A percentile compares a stretch with the other conserved stretches of the same genome.
phyloP scores from a whole-genome alignment of 2,113 vertebrate genomes.

The Lepus timidus region DNA sequence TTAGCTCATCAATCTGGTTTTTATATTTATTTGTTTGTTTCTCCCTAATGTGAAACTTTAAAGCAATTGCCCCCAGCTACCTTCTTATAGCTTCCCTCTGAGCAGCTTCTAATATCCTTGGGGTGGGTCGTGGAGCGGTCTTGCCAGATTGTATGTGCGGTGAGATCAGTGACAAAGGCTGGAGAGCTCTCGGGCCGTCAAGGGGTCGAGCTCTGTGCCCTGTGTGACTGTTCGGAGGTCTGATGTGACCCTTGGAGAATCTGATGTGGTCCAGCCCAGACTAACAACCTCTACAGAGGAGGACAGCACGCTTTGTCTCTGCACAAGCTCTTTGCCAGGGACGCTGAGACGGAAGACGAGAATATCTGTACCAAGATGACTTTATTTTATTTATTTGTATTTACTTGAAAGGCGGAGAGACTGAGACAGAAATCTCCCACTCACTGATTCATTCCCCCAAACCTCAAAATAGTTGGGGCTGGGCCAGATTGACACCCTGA shows the following conservation, averaged over 20 bases:
- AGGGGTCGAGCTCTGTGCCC: neutral
- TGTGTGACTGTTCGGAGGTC: neutral
- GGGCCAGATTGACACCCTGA: too few relatives aligned
- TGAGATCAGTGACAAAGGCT: neutral
- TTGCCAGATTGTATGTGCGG: neutral
- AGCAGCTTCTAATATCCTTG: neutral
- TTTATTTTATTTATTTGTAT: constrained; percentile 36
- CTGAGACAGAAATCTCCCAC: too few relatives aligned
- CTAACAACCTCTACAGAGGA: constrained; percentile 4
- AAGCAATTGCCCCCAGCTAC: neutral
- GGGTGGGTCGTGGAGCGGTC: neutral
- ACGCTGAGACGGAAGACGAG: constrained; percentile 37
- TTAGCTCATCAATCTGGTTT: neutral
- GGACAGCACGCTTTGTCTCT: neutral
- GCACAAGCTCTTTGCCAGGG: constrained; percentile 24
- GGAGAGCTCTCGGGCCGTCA: neutral
- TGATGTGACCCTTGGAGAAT: neutral
- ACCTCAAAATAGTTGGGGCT: too few relatives aligned
- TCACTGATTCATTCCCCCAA: too few relatives aligned
- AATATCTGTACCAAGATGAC: constrained; percentile 34
- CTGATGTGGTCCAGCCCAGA: neutral
- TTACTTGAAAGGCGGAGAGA: too few relatives aligned
- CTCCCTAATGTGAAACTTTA: neutral
- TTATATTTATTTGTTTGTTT: constrained; percentile 61
- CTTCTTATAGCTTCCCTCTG: neutral